Evolutionary conservation across 1,140 invertebrate species (phyloP).

Genomic region (Heliconius hewitsoni): DNA sequence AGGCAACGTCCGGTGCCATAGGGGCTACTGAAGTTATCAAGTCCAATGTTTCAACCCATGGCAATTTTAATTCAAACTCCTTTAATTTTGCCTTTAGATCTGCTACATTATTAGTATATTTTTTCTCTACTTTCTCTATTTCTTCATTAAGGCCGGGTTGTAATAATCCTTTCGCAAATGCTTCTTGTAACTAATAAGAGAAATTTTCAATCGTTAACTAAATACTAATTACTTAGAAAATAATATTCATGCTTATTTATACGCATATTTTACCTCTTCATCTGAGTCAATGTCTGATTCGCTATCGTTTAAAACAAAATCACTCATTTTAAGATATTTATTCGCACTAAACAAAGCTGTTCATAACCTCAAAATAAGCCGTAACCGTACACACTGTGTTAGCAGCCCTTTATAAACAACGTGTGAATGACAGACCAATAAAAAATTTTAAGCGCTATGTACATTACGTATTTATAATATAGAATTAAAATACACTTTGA

Average conservation of each 20-base stretch:
- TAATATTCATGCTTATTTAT: background rate
- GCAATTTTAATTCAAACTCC: conserved; percentile 87
- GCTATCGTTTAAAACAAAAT: conserved; percentile 72
- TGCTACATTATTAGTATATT: conserved; percentile 85
- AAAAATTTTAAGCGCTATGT: background rate
- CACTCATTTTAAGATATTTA: conserved; percentile 52
- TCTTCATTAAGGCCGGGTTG: conserved; percentile 92
- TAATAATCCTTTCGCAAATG: conserved; percentile 89
- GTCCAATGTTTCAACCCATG: conserved; percentile 94
- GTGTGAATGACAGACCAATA: conserved; percentile 25
- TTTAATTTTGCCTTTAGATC: conserved; percentile 87
- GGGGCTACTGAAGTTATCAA: conserved; percentile 88
- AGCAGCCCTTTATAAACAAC: conserved; percentile 12
- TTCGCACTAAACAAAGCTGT: conserved; percentile 5
- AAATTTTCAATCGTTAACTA: conserved; percentile 17
- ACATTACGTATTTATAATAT: background rate
- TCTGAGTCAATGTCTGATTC: conserved; percentile 75
- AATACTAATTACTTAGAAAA: background rate
- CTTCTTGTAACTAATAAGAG: conserved; percentile 87
- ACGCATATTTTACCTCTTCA: conserved; percentile 62
- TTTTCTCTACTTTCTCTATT: conserved; percentile 82
- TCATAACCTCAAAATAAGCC: conserved; percentile 35
- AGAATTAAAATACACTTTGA: background rate
- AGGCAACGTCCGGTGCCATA: conserved; percentile 89
- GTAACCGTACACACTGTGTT: background rate